Percentiles rank a stretch among this genome's conserved stretches.
These are phyloP conservation scores for Pseudochromis fuscus DNA, from an alignment of 2,797 vertebrate genomes.

Conservation along the genomic window DNA sequence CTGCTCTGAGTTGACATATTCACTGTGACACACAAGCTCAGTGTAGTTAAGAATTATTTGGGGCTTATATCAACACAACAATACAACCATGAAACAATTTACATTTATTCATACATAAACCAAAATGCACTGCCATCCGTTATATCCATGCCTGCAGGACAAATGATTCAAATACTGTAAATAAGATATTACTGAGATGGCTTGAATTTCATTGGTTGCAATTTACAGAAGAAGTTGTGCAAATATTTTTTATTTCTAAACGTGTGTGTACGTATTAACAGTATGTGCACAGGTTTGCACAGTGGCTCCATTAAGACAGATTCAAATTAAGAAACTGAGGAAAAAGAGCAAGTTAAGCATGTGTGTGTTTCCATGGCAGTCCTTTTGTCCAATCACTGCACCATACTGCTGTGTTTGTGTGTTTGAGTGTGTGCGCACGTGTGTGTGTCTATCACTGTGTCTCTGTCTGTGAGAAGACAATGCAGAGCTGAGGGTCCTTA, in stretches of 20 bases:
- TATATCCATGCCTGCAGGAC: no score
- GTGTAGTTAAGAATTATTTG: neutral
- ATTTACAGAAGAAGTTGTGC: neutral
- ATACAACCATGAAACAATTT: no score
- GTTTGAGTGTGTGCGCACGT: neutral
- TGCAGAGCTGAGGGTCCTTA: slow-evolving; percentile 32
- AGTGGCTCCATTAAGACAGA: neutral
- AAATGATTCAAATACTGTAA: no score
- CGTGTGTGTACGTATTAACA: neutral
- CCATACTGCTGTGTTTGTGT: slow-evolving; percentile 4
- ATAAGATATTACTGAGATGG: neutral
- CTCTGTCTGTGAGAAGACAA: slow-evolving; percentile 29
- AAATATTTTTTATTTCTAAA: neutral
- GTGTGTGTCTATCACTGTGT: slow-evolving; percentile 23
- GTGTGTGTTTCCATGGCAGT: neutral
- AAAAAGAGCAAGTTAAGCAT: neutral
- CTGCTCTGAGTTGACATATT: neutral
- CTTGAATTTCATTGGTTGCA: neutral
- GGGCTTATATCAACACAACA: neutral
- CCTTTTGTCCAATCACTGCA: slow-evolving; percentile 1
- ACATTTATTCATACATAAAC: no score
- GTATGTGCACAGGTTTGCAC: neutral
- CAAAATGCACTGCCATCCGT: no score
- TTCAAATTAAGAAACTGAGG: neutral
- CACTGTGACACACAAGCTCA: neutral